phyloP scores from a whole-genome alignment of 64 coral and sea anemone genomes.

The Anthopleura sola region DNA sequence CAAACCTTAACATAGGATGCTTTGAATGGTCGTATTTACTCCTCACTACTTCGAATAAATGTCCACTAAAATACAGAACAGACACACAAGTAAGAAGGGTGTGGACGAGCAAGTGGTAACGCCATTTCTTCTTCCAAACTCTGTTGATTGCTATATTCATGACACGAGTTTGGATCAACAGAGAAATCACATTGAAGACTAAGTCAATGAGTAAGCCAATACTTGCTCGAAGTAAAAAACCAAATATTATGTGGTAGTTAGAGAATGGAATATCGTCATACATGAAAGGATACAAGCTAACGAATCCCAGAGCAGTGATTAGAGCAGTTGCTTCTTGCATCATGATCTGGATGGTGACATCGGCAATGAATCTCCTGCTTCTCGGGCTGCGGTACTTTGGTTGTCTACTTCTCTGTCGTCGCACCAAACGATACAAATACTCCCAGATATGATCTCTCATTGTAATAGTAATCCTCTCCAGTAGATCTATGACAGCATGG shows the following conservation, averaged over 20 bases:
- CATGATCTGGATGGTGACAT: conserved; percentile 68
- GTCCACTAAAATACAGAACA: conserved; percentile 51
- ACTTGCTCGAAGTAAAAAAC: conserved; percentile 20
- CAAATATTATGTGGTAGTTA: conserved; percentile 1
- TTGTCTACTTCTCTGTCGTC: not conserved
- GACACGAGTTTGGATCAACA: conserved; percentile 48
- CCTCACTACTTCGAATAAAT: conserved; percentile 38
- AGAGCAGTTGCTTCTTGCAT: conserved; percentile 64
- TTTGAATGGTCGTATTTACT: conserved; percentile 14
- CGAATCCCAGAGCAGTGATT: conserved; percentile 64
- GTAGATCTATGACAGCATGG: conserved; percentile 49
- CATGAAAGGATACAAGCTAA: conserved; percentile 55
- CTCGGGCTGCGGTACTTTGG: conserved; percentile 52
- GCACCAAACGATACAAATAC: conserved; percentile 34
- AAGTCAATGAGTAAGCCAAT: conserved; percentile 42
- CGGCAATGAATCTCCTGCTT: conserved; percentile 71
- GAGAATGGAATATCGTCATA: conserved; percentile 26
- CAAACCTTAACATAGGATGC: not conserved
- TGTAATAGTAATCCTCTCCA: conserved; percentile 69
- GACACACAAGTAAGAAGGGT: conserved; percentile 39
- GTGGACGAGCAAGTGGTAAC: conserved; percentile 50
- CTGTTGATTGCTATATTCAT: conserved; percentile 26
- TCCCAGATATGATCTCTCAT: conserved; percentile 68
- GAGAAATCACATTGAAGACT: conserved; percentile 47
- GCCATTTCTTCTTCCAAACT: conserved; percentile 45